Percentiles rank a stretch among this genome's conserved stretches.
These are phyloP conservation scores for Tridacna crocea DNA, from an alignment of 2,888 invertebrate species.

Conservation along the genomic window DNA sequence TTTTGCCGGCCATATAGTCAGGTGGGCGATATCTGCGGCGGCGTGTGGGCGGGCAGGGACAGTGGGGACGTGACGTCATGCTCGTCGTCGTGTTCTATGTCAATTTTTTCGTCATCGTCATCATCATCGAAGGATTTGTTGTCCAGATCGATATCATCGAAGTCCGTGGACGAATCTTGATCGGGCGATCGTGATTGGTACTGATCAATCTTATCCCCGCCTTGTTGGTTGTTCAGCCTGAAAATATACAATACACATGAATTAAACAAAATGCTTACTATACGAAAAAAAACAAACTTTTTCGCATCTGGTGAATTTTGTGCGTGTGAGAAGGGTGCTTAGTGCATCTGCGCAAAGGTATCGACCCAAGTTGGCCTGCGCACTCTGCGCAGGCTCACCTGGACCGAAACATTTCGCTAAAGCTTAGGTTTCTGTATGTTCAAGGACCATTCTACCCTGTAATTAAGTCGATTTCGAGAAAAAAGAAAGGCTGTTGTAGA, in stretches of 20 bases:
- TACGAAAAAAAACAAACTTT: too few species aligned
- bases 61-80: conserved; percentile 42
- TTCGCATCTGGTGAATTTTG: too few species aligned
- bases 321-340: too few species aligned
- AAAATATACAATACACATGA: conserved; percentile 16
- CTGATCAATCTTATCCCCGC: conserved; percentile 57
- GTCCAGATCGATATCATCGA: conserved; percentile 58
- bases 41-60: conserved; percentile 38
- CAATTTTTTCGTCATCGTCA: conserved; percentile 71
- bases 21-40: conserved; percentile 60
- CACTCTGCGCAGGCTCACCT: too few species aligned
- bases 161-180: conserved; percentile 61
- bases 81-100: conserved; percentile 68
- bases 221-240: conserved; percentile 61
- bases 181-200: conserved; percentile 67
- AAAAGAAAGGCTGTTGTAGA: too few species aligned
- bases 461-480: too few species aligned
- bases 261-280: too few species aligned
- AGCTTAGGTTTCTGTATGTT: too few species aligned
- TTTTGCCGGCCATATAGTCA: conserved; percentile 63
- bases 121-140: conserved; percentile 60
- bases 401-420: too few species aligned
- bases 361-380: too few species aligned
- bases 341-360: too few species aligned
- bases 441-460: too few species aligned